Percentiles rank a stretch among this genome's conserved stretches.
phyloP scores from a whole-genome alignment of 1,140 invertebrate species.

The Wasmannia auropunctata region DNA sequence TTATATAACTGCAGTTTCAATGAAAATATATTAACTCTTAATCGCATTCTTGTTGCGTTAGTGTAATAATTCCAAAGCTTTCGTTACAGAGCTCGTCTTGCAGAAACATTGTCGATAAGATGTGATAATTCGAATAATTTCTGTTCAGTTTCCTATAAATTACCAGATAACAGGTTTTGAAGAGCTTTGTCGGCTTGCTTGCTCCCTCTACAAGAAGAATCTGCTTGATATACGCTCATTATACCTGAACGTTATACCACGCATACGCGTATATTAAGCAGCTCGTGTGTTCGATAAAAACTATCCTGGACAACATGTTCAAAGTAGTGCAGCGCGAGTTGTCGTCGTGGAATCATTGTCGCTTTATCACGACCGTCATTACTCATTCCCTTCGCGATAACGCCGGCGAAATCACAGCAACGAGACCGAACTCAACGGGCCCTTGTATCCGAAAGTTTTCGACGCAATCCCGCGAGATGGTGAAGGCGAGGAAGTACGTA shows the following conservation, averaged over 20 bases:
- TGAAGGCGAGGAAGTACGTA: conserved; percentile 87
- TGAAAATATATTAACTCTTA: conserved; percentile 12
- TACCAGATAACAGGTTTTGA: neutral
- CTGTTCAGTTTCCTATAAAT: neutral
- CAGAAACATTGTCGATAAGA: too few species aligned
- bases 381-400: neutral
- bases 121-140: neutral
- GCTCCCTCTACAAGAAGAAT: too few species aligned
- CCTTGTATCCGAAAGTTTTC: neutral
- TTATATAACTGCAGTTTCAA: conserved; percentile 21
- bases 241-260: too few species aligned
- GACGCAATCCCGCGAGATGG: conserved; percentile 78
- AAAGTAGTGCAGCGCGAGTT: neutral
- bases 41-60: neutral
- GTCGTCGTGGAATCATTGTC: neutral
- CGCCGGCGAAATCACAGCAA: neutral
- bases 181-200: neutral
- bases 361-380: neutral
- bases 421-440: neutral
- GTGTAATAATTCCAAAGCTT: neutral
- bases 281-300: neutral
- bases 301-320: neutral
- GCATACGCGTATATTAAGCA: too few species aligned
- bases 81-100: neutral
- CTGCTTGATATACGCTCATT: too few species aligned